These are phyloP conservation scores for Takifugu flavidus DNA, from an alignment of 2,113 vertebrate species.

Conservation along the genomic window DNA sequence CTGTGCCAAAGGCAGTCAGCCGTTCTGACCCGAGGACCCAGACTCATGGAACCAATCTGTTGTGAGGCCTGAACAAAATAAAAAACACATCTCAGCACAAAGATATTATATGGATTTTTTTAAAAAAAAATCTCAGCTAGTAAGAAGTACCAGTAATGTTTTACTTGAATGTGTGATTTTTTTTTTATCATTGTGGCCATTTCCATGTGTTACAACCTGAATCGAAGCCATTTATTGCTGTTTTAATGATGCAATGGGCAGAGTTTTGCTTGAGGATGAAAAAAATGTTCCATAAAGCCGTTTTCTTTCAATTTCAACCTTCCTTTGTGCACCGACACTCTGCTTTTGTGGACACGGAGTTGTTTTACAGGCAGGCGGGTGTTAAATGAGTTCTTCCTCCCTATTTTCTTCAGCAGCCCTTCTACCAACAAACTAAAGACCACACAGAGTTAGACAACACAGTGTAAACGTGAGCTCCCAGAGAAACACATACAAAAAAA, in stretches of 20 bases:
- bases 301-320: conserved; percentile 17
- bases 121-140: too few relatives aligned
- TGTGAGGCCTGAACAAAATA: background rate
- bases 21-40: conserved; percentile 8
- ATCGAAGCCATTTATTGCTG: conserved; percentile 47
- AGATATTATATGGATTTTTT: too few relatives aligned
- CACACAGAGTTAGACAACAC: conserved; percentile 7
- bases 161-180: too few relatives aligned
- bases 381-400: conserved; percentile 39
- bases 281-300: conserved; percentile 25
- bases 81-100: too few relatives aligned
- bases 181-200: conserved; percentile 39
- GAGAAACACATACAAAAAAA: conserved; percentile 13
- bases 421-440: conserved; percentile 22
- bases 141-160: too few relatives aligned
- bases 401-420: conserved; percentile 43
- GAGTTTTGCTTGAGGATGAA: conserved; percentile 12
- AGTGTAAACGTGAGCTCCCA: background rate
- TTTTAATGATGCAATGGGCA: conserved; percentile 27
- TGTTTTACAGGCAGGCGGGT: conserved; percentile 34
- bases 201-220: conserved; percentile 63
- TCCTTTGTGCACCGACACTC: conserved; percentile 27
- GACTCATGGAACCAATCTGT: conserved; percentile 21
- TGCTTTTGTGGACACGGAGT: conserved; percentile 42
- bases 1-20: background rate